Percentiles rank a stretch among this genome's conserved stretches.
Evolutionary conservation across 2,888 invertebrate genomes (phyloP).

Genomic region (Spisula subtruncata): DNA sequence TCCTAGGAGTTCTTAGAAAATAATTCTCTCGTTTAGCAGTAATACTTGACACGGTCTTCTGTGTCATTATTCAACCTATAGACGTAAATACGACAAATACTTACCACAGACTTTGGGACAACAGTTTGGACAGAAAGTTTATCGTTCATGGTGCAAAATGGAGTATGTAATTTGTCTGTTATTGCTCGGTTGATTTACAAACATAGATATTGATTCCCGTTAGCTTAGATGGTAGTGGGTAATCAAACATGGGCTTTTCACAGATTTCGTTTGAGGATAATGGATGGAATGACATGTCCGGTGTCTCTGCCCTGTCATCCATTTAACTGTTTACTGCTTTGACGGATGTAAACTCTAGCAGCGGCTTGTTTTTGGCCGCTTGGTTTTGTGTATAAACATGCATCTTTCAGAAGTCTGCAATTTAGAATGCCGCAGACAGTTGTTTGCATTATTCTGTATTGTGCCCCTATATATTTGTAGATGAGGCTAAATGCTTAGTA

Average conservation of each 20-base stretch:
- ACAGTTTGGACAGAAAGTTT: neutral
- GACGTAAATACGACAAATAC: neutral
- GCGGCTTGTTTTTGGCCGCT: too few relatives aligned
- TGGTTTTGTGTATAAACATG: neutral
- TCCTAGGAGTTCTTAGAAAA: neutral
- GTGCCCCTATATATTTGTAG: too few relatives aligned
- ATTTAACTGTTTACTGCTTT: slow-evolving; percentile 7
- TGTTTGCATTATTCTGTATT: too few relatives aligned
- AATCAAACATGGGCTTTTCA: slow-evolving; percentile 23
- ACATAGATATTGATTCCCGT: slow-evolving; percentile 13
- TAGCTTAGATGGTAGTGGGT: neutral
- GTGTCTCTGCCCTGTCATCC: neutral
- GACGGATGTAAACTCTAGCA: neutral
- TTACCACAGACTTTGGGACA: neutral
- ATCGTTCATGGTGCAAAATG: neutral
- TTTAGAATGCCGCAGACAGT: too few relatives aligned
- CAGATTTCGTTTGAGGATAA: slow-evolving; percentile 15
- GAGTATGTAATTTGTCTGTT: slow-evolving; percentile 12
- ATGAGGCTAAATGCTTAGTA: too few relatives aligned
- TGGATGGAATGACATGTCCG: slow-evolving; percentile 17
- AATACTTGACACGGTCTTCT: neutral
- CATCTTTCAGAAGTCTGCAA: too few relatives aligned
- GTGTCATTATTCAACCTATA: neutral
- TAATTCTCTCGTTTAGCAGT: neutral
- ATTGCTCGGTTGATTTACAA: slow-evolving; percentile 22